Evolutionary conservation across 2,797 vertebrate species (phyloP).

Genomic region (Sebastes minor): DNA sequence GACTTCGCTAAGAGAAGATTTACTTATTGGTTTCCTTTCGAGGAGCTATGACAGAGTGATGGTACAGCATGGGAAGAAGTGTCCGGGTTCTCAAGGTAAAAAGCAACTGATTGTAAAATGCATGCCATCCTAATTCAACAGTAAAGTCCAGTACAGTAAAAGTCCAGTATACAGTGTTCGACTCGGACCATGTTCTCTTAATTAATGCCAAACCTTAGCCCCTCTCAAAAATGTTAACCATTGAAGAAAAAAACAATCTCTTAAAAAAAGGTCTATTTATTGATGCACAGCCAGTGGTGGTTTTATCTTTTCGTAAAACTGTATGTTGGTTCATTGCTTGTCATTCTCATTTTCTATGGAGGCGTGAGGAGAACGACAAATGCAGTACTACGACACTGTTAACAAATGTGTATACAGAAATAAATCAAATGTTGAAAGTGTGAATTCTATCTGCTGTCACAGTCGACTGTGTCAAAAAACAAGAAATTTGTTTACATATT

Average conservation of each 20-base stretch:
- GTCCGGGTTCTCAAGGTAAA: slow-evolving; percentile 72
- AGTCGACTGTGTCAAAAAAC: slow-evolving; percentile 85
- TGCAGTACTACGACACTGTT: slow-evolving; percentile 85
- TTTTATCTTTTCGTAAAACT: slow-evolving; percentile 77
- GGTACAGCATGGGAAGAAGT: slow-evolving; percentile 63
- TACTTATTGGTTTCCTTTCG: background rate
- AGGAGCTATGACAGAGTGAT: background rate
- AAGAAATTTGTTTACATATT: slow-evolving; percentile 89
- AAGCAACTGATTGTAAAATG: slow-evolving; percentile 84
- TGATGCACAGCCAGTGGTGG: slow-evolving; percentile 76
- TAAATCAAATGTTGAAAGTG: slow-evolving; percentile 86
- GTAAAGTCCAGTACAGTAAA: slow-evolving; percentile 68
- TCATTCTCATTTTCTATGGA: slow-evolving; percentile 84
- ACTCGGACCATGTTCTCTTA: slow-evolving; percentile 65
- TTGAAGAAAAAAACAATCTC: slow-evolving; percentile 29
- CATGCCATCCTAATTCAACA: slow-evolving; percentile 81
- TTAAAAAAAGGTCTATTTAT: slow-evolving; percentile 54
- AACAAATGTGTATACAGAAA: slow-evolving; percentile 86
- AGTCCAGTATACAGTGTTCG: slow-evolving; percentile 69
- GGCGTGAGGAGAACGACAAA: slow-evolving; percentile 79
- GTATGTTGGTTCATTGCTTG: slow-evolving; percentile 82
- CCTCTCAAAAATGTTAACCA: slow-evolving; percentile 29
- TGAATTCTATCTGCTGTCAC: slow-evolving; percentile 87
- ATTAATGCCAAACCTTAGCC: slow-evolving; percentile 61
- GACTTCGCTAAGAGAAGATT: slow-evolving; percentile 59